Conservation (phyloP, 2,113 vertebrate genomes). For the Gavia stellata region DNA sequence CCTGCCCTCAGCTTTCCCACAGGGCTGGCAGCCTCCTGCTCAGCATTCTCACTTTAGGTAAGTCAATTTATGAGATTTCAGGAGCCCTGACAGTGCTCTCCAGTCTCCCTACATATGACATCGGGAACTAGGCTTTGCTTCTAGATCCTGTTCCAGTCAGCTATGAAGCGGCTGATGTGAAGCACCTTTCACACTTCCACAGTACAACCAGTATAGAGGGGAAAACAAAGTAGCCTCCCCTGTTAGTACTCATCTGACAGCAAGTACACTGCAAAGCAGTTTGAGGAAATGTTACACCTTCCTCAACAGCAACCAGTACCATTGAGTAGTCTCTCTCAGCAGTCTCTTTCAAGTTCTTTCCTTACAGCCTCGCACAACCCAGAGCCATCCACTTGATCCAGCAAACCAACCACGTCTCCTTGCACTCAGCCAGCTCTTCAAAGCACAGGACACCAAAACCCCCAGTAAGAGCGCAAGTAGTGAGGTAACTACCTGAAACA, state of each 20-base stretch:
- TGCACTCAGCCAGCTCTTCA: background rate
- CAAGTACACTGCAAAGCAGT: background rate
- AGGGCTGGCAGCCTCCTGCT: background rate
- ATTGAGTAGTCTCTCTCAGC: background rate
- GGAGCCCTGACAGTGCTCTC: background rate
- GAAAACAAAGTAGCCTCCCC: background rate
- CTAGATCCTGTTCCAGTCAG: background rate
- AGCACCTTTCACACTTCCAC: background rate
- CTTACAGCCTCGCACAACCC: background rate
- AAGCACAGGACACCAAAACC: background rate
- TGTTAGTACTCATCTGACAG: background rate
- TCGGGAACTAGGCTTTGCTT: background rate
- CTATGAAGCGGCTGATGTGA: background rate
- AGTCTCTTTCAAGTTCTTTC: background rate
- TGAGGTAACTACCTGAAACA: background rate
- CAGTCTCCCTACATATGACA: accelerated
- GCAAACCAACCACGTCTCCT: background rate
- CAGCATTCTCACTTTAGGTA: background rate
- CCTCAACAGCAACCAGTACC: background rate
- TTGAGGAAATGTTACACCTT: background rate
- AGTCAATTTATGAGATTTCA: background rate
- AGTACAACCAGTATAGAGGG: background rate
- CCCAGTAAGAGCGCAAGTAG: background rate
- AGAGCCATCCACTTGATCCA: background rate
- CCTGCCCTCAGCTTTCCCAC: background rate